Percentiles rank a stretch among this genome's conserved stretches.
These are phyloP conservation scores for Xenopus borealis DNA, from an alignment of 2,113 vertebrate species.

Conservation along the genomic window DNA sequence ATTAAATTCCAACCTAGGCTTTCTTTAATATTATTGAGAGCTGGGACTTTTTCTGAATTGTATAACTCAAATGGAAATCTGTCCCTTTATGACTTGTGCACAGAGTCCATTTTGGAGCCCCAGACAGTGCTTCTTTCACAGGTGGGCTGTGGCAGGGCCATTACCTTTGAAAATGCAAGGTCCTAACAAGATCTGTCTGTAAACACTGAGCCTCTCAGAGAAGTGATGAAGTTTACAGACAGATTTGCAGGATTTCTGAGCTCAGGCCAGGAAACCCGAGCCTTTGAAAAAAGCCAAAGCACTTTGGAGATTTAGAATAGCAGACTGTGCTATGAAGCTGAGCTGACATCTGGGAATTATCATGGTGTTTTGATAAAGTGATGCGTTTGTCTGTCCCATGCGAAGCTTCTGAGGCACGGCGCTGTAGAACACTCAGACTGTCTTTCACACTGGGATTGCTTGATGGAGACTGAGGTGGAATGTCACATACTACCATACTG, in stretches of 20 bases:
- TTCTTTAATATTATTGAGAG: too few species aligned
- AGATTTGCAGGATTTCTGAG: conserved; percentile 18
- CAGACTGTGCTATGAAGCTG: conserved; percentile 18
- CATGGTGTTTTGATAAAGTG: conserved; percentile 7
- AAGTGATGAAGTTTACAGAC: conserved; percentile 26
- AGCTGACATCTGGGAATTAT: conserved; percentile 27
- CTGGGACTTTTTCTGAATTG: too few species aligned
- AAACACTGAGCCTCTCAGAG: conserved; percentile 25
- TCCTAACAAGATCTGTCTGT: not conserved
- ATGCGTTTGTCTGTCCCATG: conserved; percentile 14
- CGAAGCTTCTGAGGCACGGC: not conserved
- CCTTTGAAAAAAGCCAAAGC: not conserved
- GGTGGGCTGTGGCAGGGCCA: conserved; percentile 7
- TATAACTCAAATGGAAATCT: too few species aligned
- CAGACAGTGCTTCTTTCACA: conserved; percentile 13
- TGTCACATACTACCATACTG: not conserved
- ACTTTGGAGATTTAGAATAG: conserved; percentile 24
- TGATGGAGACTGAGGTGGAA: not conserved
- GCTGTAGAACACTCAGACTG: not conserved
- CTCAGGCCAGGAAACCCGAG: conserved; percentile 26
- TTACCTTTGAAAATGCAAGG: conserved; percentile 15
- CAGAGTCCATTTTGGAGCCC: not conserved
- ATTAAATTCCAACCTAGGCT: too few species aligned
- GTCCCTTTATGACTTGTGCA: too few species aligned
- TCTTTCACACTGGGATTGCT: not conserved